phyloP scores from a whole-genome alignment of 1,140 invertebrate species.

The Goniozus legneri region DNA sequence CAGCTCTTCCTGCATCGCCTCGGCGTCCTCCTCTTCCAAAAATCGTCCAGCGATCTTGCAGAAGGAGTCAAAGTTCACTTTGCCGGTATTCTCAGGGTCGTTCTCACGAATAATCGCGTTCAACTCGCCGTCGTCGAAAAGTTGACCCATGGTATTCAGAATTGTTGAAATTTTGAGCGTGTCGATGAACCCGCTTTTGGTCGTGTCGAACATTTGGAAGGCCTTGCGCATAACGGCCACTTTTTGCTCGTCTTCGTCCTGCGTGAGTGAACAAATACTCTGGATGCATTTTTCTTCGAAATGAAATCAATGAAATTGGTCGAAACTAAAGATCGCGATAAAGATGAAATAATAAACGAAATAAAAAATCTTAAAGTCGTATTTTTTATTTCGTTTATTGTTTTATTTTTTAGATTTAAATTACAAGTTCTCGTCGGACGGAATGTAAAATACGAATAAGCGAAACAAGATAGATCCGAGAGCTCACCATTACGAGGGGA shows the following conservation, averaged over 20 bases:
- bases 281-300: slow-evolving; percentile 4
- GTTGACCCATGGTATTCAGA: slow-evolving; percentile 89
- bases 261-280: slow-evolving; percentile 24
- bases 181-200: slow-evolving; percentile 85
- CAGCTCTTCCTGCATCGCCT: slow-evolving; percentile 90
- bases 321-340: slow-evolving; percentile 8
- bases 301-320: slow-evolving; percentile 8
- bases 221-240: slow-evolving; percentile 86
- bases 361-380: background rate
- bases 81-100: slow-evolving; percentile 79
- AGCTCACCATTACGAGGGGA: background rate
- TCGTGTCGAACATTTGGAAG: slow-evolving; percentile 93
- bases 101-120: slow-evolving; percentile 79
- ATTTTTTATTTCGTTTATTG: slow-evolving; percentile 3
- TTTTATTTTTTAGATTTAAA: background rate
- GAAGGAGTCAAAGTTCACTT: slow-evolving; percentile 92
- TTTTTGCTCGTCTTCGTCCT: slow-evolving; percentile 79
- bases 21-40: slow-evolving; percentile 85
- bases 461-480: background rate
- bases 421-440: background rate
- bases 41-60: slow-evolving; percentile 86
- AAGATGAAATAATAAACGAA: background rate
- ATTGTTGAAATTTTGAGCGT: slow-evolving; percentile 86
- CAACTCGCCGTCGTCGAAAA: slow-evolving; percentile 84
- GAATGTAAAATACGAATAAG: slow-evolving; percentile 2